Evolutionary conservation across 2,888 invertebrate genomes (phyloP).

Genomic region (Drosophila paracracens): DNA sequence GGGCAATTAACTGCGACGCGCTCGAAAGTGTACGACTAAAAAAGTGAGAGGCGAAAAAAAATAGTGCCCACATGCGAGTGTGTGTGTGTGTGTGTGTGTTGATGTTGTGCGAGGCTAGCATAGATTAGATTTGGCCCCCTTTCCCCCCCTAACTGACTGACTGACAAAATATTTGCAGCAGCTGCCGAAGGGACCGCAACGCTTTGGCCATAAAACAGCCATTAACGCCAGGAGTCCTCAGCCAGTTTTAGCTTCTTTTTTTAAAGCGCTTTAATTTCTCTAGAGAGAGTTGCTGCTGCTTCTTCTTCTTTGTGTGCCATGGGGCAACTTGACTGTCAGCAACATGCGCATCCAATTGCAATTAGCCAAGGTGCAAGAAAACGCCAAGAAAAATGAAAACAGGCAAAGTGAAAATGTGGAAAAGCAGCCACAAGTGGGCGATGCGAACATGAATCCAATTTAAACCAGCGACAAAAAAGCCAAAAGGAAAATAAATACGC

Average conservation of each 20-base stretch:
- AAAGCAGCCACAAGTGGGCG: conserved; percentile 47
- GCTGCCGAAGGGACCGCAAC: conserved; percentile 62
- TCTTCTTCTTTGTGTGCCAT: not conserved
- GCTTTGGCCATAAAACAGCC: conserved; percentile 80
- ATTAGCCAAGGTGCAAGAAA: conserved; percentile 84
- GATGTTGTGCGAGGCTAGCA: conserved; percentile 52
- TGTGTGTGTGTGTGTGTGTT: conserved; percentile 27
- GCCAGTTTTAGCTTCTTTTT: conserved; percentile 18
- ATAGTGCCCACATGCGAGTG: conserved; percentile 36
- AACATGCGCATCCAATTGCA: conserved; percentile 82
- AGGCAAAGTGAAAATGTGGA: not conserved
- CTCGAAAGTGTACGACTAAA: conserved; percentile 63
- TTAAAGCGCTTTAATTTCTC: conserved; percentile 66
- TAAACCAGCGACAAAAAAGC: conserved; percentile 33
- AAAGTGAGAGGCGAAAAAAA: conserved; percentile 61
- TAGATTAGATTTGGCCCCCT: conserved; percentile 70
- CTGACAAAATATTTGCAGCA: conserved; percentile 59
- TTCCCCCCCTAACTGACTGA: not conserved
- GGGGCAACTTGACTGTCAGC: conserved; percentile 80
- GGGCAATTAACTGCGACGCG: conserved; percentile 82
- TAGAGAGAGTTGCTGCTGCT: conserved; percentile 24
- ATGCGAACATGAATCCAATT: conserved; percentile 72
- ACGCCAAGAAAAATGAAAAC: conserved; percentile 16
- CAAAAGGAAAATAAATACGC: conserved; percentile 14
- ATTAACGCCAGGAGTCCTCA: conserved; percentile 76